A percentile compares a stretch with the other conserved stretches of the same genome.
phyloP scores from a whole-genome alignment of 2,888 invertebrate genomes.

The Acanthoscelides obtectus region DNA sequence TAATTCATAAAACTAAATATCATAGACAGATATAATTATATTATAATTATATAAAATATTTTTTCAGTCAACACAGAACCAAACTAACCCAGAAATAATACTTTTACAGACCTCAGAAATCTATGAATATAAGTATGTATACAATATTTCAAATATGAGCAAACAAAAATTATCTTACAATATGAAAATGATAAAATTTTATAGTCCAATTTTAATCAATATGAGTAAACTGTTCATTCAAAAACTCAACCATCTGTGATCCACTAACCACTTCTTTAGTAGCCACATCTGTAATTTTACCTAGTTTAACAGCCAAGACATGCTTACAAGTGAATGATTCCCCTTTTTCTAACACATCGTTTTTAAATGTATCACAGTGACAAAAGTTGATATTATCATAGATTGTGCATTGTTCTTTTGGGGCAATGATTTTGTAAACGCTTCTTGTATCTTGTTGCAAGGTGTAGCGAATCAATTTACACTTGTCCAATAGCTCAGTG shows the following conservation, averaged over 20 bases:
- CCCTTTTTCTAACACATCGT: conserved; percentile 53
- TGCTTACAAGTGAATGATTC: conserved; percentile 61
- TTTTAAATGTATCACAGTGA: conserved; percentile 58
- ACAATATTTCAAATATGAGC: too few species aligned
- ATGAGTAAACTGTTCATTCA: conserved; percentile 30
- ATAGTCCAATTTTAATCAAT: conserved; percentile 19
- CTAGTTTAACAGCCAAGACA: conserved; percentile 59
- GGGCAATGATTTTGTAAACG: conserved; percentile 57
- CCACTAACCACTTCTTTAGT: conserved; percentile 48
- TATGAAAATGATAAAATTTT: too few species aligned
- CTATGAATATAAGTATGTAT: too few species aligned
- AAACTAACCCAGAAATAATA: too few species aligned
- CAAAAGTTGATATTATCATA: conserved; percentile 65
- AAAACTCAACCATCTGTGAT: conserved; percentile 48
- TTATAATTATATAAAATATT: too few species aligned
- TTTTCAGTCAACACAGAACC: too few species aligned
- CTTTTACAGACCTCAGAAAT: too few species aligned
- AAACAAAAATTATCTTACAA: too few species aligned
- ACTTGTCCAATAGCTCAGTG: conserved; percentile 59
- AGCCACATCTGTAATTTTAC: conserved; percentile 47
- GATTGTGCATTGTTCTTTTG: conserved; percentile 55
- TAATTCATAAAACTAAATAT: too few species aligned
- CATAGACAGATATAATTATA: too few species aligned
- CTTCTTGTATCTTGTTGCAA: conserved; percentile 42
- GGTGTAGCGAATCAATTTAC: conserved; percentile 51